Evolutionary conservation across 2,113 vertebrate genomes (phyloP).

Genomic region (Catharus minimus): DNA sequence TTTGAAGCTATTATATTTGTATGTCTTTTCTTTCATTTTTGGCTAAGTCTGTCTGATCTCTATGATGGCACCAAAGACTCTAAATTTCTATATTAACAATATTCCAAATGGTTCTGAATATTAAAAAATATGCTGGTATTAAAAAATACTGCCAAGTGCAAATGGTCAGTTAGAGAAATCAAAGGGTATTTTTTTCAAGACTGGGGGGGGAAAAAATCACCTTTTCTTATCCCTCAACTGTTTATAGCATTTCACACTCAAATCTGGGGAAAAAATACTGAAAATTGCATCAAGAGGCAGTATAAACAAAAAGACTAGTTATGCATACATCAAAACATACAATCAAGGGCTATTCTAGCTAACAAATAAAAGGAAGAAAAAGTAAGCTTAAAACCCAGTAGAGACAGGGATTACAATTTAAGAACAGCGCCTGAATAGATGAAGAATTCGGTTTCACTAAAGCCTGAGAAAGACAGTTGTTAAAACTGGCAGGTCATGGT

Average conservation of each 20-base stretch:
- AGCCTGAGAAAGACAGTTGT: constrained; percentile 11
- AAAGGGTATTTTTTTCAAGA: not conserved
- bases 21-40: constrained; percentile 31
- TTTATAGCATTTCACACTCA: not conserved
- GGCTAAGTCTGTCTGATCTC: constrained; percentile 21
- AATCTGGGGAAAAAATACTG: not conserved
- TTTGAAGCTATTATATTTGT: constrained; percentile 30
- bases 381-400: constrained; percentile 26
- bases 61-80: not conserved
- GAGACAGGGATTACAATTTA: constrained; percentile 43
- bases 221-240: not conserved
- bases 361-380: constrained; percentile 45
- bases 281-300: not conserved
- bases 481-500: constrained; percentile 39
- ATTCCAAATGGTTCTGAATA: not conserved
- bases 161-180: not conserved
- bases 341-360: constrained; percentile 21
- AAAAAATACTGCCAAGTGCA: not conserved
- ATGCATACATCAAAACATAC: not conserved
- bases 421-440: constrained; percentile 2
- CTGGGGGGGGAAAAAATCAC: fast-evolving
- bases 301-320: constrained; percentile 22
- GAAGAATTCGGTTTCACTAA: constrained; percentile 49
- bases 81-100: not conserved
- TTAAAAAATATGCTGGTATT: not conserved